Evolutionary conservation across 2,888 invertebrate species (phyloP), one percentile per base, ranked within the genome.

Genomic region (Flexamia atlantica): DNA sequence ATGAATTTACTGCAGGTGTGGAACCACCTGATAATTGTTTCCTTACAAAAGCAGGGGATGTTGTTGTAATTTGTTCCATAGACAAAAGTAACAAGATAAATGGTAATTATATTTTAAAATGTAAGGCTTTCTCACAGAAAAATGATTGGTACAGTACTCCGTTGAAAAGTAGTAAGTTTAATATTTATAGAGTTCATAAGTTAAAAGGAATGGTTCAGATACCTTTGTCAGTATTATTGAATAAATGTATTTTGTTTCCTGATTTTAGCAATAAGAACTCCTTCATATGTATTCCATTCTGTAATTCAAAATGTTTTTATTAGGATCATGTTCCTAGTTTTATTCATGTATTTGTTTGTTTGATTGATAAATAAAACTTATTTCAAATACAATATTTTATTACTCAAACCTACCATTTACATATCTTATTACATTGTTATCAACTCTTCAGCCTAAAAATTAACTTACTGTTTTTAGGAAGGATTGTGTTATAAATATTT

Each of bases 1-100:
- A 53, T 53, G 53, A 53, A 7, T 53, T 53, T 53, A 12, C 10
- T 53, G 53, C 53, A 53, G n/a, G 53, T 53, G 53, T 53, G n/a
- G 10, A 53, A 53, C 53, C 53, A 53, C 53, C 53, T 12, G 20
- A 53, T n/a, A 53, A n/a, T 53, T 53, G 53, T 53, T 53, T 53
- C n/a, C 53, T 53, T 53, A 53, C 53, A 53, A 53, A 53, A 53
- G 53, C 9, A 53, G 53, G 53, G 53, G n/a, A 53, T 53, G 53
- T 53, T 53, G 53, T 40, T 12, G 40, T 40, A 12, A 40, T 40
- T 40, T 40, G 40, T n/a, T 12, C 53, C 53, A 53, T n/a, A 53
- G 53, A 53, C 4, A 53, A 53, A n/a, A 53, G 53, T 53, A 53
- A 53, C 14, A n/a, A 53, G n/a, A 53, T 7, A 53, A 53, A 53